Evolutionary conservation across 2,888 invertebrate species (phyloP).

Genomic region (Lepidocyrtinus sp.): DNA sequence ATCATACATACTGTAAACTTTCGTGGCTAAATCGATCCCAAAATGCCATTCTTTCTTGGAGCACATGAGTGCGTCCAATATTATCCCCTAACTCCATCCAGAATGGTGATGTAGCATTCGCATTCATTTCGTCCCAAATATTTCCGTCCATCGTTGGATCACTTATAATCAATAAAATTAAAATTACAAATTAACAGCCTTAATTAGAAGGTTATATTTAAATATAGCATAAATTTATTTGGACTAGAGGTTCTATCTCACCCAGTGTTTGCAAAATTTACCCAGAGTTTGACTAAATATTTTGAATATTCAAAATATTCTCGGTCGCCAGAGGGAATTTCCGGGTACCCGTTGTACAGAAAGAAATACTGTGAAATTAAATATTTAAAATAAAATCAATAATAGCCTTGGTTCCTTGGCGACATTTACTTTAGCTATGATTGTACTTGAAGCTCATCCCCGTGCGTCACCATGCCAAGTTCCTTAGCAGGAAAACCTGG

Average conservation of each 20-base stretch:
- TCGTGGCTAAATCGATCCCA: slow-evolving; percentile 29
- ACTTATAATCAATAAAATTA: not conserved
- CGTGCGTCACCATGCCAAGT: slow-evolving; percentile 22
- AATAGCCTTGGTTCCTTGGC: too few species aligned
- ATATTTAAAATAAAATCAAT: too few species aligned
- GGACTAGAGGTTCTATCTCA: too few species aligned
- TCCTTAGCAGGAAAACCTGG: slow-evolving; percentile 69
- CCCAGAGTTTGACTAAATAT: slow-evolving; percentile 29
- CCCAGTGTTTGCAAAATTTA: slow-evolving; percentile 15
- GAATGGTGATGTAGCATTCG: not conserved
- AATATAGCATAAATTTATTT: too few species aligned
- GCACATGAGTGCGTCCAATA: not conserved
- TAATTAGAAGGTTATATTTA: not conserved
- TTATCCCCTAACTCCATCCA: slow-evolving; percentile 37
- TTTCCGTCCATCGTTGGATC: not conserved
- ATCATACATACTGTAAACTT: too few species aligned
- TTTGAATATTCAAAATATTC: slow-evolving; percentile 29
- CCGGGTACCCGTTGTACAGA: slow-evolving; percentile 28
- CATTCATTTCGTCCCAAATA: not conserved
- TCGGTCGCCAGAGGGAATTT: slow-evolving; percentile 16
- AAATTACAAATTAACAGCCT: not conserved
- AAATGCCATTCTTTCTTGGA: slow-evolving; percentile 21
- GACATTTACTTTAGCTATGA: not conserved
- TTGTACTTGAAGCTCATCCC: slow-evolving; percentile 13
- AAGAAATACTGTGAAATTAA: slow-evolving; percentile 41